Percentiles rank a stretch among this genome's conserved stretches.
Evolutionary conservation across 2,113 vertebrate species (phyloP).

Genomic region (Sturnus vulgaris): DNA sequence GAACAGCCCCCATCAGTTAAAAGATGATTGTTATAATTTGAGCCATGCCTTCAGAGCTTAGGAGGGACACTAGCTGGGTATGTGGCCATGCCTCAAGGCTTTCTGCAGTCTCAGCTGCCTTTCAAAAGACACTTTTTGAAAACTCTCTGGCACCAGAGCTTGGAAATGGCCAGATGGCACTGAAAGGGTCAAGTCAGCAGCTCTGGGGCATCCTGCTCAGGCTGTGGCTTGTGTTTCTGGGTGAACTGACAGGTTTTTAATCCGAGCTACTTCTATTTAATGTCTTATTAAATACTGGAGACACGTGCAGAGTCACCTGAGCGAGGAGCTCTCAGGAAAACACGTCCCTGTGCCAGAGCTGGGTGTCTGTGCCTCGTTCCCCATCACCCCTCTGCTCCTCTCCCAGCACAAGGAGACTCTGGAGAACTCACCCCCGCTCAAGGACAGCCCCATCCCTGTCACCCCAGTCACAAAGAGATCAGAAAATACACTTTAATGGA

Average conservation of each 20-base stretch:
- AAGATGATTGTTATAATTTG: not conserved
- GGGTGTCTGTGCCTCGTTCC: not conserved
- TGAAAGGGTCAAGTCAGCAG: not conserved
- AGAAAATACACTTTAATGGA: not conserved
- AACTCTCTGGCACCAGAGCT: not conserved
- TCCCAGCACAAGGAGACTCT: not conserved
- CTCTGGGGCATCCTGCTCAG: not conserved
- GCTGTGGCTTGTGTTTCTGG: not conserved
- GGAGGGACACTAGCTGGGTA: not conserved
- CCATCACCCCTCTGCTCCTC: not conserved
- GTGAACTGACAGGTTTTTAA: not conserved
- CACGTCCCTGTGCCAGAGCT: not conserved
- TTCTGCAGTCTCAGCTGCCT: not conserved
- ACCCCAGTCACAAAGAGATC: not conserved
- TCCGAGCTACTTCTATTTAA: not conserved
- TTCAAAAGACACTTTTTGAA: not conserved
- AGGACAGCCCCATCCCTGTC: not conserved
- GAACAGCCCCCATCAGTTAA: not conserved
- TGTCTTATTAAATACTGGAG: not conserved
- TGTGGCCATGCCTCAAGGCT: not conserved
- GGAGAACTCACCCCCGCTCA: fast-evolving
- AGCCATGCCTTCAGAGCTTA: not conserved
- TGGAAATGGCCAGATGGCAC: not conserved
- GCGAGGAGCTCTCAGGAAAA: not conserved
- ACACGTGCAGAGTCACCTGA: not conserved